Base-by-base conservation (phyloP, 2,888 invertebrate genomes). In the Tanytarsus gracilentus region DNA sequence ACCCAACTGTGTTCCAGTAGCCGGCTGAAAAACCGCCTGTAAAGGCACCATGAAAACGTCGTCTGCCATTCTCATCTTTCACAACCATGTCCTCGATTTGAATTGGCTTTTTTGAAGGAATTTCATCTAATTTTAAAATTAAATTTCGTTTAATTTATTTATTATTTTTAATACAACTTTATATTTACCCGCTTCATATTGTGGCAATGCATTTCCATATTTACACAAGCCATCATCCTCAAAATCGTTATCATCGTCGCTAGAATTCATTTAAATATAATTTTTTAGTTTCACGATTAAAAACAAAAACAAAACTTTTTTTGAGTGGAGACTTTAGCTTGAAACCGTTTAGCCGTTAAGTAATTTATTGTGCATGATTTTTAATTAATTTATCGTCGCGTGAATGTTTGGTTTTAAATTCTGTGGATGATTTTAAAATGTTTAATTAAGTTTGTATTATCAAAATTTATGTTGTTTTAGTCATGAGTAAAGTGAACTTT, bases 11-110 rank as follows among this genome's bases (percentile, higher is more conserved):
- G 70, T 99, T 99, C 70, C 88, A 97, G 69, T 90, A 97, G 0
- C 99, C 99, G 0, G 99, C 99, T 11, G 96, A 94, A 71, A 98
- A 99, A 2, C 82, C 95, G 0, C 99, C 99, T 0, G 98, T 99
- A 70, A 99, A 99, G 0, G 99, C 99, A 6, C 99, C 99, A 74
- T 99, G 99, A 72, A 99, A 99, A 66, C 98, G 76, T 7, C 93
- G 79, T 61, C 88, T 78, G 0, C 97, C 98, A 69, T 90, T 85
- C 27, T 83, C 86, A 72, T 98, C 97, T 53, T 84, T 85, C 0
- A 90, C 97, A 66, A 86, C 83, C 74, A 96, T 94, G 67, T 98
- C 96, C 71, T 88, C 84, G 18, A 87, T 72, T 9, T 83, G 78
- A 44, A 86, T 80, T 26, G 92, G 89, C 66, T 86, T 86, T 69